A percentile compares a stretch with the other conserved stretches of the same genome.
Conservation (phyloP, 2,888 invertebrate genomes). For the Elmis aenea region DNA sequence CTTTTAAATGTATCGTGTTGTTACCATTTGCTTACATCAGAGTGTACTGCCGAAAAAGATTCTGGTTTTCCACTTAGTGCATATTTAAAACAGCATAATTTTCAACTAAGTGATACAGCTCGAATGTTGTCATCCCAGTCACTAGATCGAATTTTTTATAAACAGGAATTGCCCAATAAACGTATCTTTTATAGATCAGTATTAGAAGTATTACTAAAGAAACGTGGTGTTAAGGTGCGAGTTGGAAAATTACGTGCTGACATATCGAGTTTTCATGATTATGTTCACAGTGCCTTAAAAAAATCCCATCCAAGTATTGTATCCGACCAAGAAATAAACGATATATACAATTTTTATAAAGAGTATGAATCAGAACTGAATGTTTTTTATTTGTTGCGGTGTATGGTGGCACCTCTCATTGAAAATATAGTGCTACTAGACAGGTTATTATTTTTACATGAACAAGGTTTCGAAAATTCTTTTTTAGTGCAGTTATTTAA, state of each 20-base stretch:
- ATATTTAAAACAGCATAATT: constrained; percentile 50
- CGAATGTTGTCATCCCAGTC: constrained; percentile 84
- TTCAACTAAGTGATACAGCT: constrained; percentile 65
- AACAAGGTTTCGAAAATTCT: constrained; percentile 55
- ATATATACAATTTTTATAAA: constrained; percentile 43
- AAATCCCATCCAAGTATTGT: constrained; percentile 56
- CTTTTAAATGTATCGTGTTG: constrained; percentile 86
- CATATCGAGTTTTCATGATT: constrained; percentile 61
- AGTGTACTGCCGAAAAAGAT: constrained; percentile 35
- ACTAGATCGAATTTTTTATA: constrained; percentile 60
- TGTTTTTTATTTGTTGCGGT: constrained; percentile 71
- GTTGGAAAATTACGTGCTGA: constrained; percentile 52
- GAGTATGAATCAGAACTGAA: constrained; percentile 56
- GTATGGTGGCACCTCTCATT: constrained; percentile 72
- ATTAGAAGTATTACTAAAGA: constrained; percentile 59
- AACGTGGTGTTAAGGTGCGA: constrained; percentile 46
- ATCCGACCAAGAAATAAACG: constrained; percentile 45
- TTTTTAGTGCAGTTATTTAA: constrained; percentile 76
- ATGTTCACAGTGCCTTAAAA: constrained; percentile 61
- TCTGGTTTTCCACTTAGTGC: constrained; percentile 66
- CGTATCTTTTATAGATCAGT: constrained; percentile 73
- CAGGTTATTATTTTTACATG: constrained; percentile 69
- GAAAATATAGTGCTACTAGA: constrained; percentile 81
- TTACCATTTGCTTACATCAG: constrained; percentile 73
- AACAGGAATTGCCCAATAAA: constrained; percentile 55